Evolutionary conservation across 2,888 invertebrate genomes (phyloP), one percentile per base, ranked within the genome.

Genomic region (Spisula subtruncata): DNA sequence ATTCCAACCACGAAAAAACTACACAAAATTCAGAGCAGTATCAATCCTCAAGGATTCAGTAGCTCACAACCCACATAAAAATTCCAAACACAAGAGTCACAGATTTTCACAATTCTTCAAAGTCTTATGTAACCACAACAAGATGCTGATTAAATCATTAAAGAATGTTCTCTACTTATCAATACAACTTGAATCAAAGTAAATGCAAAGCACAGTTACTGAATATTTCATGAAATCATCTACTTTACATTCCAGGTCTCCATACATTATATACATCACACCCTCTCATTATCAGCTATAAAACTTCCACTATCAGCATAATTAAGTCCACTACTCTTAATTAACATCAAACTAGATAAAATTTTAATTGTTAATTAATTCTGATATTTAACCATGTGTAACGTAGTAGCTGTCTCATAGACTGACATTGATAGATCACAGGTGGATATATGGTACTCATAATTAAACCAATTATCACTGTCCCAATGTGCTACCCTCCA

Each of bases 381-480:
- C 75, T 35, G 29, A 18, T 35, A 35, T 66, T 51, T 66, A 35
- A 75, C 75, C 8, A 18, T 29, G 6, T 35, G 29, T 18, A 75
- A 35, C 35, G 5, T 75, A 32, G 25, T 32, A 75, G 12, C 75
- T 75, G 75, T 75, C 75, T 25, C n/a, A 51, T 25, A 46, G n/a
- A 85, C 1, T 85, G 85, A 85, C 85, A 85, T 25, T 85, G 85
- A 85, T 85, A 32, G 80, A 85, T 85, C 56, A 80, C 60, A 48
- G 29, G 48, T n/a, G 51, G 48, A 20, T 51, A 51, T 14, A 48
- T 1, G 48, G 32, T 48, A 75, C 75, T 75, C 29, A 35, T 75
- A 75, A 75, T 75, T 75, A 75, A 75, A 75, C 16, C 10, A 32
- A 75, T 75, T 75, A 75, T 75, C 29, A 32, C 25, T n/a, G 18